phyloP scores from a whole-genome alignment of 2,113 vertebrate genomes.

The Pavo muticus region DNA sequence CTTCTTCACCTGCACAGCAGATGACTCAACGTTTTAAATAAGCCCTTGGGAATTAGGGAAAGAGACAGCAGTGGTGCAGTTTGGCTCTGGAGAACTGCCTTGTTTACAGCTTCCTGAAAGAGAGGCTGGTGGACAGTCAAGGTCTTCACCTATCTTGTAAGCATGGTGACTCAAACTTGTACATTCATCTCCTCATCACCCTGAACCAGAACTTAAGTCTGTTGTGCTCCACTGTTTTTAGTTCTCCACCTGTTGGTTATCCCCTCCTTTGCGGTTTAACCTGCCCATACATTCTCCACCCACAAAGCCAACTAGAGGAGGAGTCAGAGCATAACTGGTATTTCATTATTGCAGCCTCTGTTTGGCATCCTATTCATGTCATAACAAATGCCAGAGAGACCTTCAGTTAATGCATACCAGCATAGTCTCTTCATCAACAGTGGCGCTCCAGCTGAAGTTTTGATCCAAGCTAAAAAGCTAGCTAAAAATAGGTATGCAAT shows the following conservation, averaged over 20 bases:
- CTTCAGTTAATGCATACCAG: background rate
- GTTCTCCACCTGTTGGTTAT: background rate
- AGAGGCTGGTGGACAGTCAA: background rate
- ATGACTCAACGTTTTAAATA: slow-evolving; percentile 21
- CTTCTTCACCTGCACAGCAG: background rate
- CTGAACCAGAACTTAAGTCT: background rate
- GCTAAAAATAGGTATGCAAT: background rate
- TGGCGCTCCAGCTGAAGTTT: background rate
- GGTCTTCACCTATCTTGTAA: accelerated
- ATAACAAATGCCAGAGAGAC: background rate
- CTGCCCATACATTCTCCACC: background rate
- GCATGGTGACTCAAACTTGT: accelerated
- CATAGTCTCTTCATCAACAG: background rate
- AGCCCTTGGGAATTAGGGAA: background rate
- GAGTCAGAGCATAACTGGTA: background rate
- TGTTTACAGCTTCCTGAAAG: background rate
- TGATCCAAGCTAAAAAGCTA: background rate
- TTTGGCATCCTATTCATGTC: background rate
- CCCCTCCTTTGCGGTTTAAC: background rate
- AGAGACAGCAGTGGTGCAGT: background rate
- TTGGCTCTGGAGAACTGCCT: background rate
- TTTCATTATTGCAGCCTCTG: slow-evolving; percentile 9
- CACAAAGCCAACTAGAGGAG: background rate
- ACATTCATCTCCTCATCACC: background rate
- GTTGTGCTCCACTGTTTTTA: background rate